Conservation (phyloP, 2,113 vertebrate species). For the Genyomyrus donnyi region DNA sequence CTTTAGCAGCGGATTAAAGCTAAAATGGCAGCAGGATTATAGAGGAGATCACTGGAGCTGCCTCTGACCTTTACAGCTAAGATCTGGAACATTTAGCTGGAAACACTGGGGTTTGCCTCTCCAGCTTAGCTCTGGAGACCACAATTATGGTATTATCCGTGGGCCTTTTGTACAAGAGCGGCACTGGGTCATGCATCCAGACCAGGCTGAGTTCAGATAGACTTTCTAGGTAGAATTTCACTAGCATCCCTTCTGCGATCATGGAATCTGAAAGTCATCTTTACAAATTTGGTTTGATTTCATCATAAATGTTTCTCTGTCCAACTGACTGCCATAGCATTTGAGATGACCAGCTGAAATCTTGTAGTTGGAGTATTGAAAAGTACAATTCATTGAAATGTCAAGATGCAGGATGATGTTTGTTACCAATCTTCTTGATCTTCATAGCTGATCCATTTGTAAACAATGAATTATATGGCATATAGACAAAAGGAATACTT, state of each 20-base stretch:
- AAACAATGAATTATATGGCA: neutral
- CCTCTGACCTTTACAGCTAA: slow-evolving; percentile 50
- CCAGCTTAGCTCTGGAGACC: slow-evolving; percentile 30
- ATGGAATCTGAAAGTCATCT: neutral
- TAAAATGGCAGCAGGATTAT: slow-evolving; percentile 47
- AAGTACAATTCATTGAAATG: neutral
- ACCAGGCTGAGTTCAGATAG: neutral
- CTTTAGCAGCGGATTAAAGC: slow-evolving; percentile 21
- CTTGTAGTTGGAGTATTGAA: neutral
- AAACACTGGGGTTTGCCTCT: slow-evolving; percentile 37
- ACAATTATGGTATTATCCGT: slow-evolving; percentile 52
- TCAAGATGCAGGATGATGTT: neutral
- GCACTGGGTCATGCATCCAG: slow-evolving; percentile 26
- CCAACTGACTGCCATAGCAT: neutral
- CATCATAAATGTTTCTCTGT: neutral
- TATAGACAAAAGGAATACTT: neutral
- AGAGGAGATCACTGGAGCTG: slow-evolving; percentile 40
- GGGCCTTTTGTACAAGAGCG: slow-evolving; percentile 30
- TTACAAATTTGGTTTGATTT: neutral
- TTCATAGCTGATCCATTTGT: neutral
- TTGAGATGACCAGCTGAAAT: neutral
- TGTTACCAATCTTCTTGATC: neutral
- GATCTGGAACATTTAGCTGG: slow-evolving; percentile 48
- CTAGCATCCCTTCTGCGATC: neutral
- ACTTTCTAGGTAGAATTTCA: neutral